Evolutionary conservation across 1,140 invertebrate genomes (phyloP).

Genomic region (Drosophila parabipectinata): DNA sequence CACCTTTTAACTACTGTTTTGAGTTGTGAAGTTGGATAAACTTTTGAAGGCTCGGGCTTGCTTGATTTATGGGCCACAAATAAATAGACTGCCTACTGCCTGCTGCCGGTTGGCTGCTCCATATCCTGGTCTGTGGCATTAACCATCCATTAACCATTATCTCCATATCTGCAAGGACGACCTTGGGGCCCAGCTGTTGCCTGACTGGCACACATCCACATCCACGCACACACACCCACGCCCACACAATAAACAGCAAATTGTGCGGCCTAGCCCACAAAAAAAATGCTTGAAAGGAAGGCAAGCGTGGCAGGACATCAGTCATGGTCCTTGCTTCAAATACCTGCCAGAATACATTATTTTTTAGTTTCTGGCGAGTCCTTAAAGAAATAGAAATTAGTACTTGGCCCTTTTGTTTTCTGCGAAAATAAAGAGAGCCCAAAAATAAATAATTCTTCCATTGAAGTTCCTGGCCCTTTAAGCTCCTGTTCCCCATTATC

Average conservation of each 20-base stretch:
- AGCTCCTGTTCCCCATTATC: neutral
- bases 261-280: slow-evolving; percentile 21
- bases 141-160: slow-evolving; percentile 29
- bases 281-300: neutral
- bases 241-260: slow-evolving; percentile 32
- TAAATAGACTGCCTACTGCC: neutral
- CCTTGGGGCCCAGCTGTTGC: slow-evolving; percentile 40
- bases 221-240: neutral
- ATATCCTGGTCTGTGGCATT: slow-evolving; percentile 1
- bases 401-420: neutral
- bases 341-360: slow-evolving; percentile 4
- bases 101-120: no score
- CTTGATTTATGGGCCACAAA: slow-evolving; percentile 31
- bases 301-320: neutral
- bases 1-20: neutral
- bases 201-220: slow-evolving; percentile 11
- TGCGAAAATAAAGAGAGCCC: slow-evolving; percentile 1
- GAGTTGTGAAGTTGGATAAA: neutral
- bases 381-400: neutral
- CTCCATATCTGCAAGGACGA: slow-evolving; percentile 16
- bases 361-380: neutral
- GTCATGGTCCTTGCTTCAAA: neutral
- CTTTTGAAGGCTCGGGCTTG: neutral
- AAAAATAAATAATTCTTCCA: slow-evolving; percentile 4
- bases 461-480: slow-evolving; percentile 28